These are phyloP conservation scores for Vandiemenella viatica DNA, from an alignment of 2,888 invertebrate species.

Conservation along the genomic window DNA sequence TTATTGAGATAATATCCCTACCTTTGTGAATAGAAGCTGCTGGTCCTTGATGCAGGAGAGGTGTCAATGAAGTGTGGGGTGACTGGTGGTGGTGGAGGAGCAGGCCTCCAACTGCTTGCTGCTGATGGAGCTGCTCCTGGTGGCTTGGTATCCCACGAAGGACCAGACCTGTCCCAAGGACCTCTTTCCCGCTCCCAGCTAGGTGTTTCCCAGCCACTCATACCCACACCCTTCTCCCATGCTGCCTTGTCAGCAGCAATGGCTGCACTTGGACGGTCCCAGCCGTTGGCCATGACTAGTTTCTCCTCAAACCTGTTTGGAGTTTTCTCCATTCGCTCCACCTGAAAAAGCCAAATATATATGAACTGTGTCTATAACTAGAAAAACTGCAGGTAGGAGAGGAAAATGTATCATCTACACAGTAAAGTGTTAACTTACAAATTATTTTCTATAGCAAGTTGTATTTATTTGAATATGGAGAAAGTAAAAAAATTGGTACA, in stretches of 20 bases:
- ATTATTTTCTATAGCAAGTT: too few species aligned
- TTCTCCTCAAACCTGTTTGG: constrained; percentile 21
- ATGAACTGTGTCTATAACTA: too few species aligned
- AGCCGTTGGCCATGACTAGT: constrained; percentile 4
- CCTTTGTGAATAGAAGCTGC: constrained; percentile 33
- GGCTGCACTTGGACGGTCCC: constrained; percentile 2
- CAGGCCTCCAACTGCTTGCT: constrained; percentile 41
- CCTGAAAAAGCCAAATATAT: constrained; percentile 28
- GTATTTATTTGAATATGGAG: too few species aligned
- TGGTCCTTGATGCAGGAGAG: constrained; percentile 27
- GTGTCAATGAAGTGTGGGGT: constrained; percentile 24
- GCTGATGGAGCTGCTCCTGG: constrained; percentile 40
- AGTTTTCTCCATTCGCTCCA: constrained; percentile 43
- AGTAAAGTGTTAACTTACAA: too few species aligned
- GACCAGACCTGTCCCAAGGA: constrained; percentile 5
- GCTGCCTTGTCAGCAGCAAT: background rate
- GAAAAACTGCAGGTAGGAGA: too few species aligned
- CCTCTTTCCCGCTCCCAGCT: background rate
- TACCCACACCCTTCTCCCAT: constrained; percentile 5
- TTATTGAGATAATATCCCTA: too few species aligned
- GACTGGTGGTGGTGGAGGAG: constrained; percentile 47
- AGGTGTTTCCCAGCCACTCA: constrained; percentile 10
- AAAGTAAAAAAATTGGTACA: too few species aligned
- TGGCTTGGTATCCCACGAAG: constrained; percentile 6
- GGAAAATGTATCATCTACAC: too few species aligned